Conservation (phyloP, 2,797 vertebrate genomes). For the Microcaecilia unicolor region DNA sequence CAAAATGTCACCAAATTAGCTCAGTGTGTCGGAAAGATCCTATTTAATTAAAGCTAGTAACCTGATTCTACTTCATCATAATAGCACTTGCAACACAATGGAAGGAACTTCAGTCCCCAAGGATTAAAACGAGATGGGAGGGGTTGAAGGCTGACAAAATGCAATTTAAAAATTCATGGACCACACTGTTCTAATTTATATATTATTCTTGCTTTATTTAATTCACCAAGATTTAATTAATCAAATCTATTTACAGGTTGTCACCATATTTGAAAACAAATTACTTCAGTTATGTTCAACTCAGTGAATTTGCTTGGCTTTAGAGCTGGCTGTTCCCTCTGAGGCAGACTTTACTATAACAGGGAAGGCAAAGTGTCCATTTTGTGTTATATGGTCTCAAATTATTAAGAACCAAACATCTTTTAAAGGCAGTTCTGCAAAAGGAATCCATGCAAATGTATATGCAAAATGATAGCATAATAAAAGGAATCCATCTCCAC, state of each 20-base stretch:
- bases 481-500: too few species aligned
- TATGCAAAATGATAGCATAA: too few species aligned
- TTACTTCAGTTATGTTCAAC: background rate
- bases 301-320: background rate
- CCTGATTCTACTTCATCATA: background rate
- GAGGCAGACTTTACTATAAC: conserved; percentile 4
- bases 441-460: too few species aligned
- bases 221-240: background rate
- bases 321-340: background rate
- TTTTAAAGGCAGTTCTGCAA: too few species aligned
- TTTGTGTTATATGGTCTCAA: too few species aligned
- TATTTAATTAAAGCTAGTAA: background rate
- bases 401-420: too few species aligned
- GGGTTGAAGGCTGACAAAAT: background rate
- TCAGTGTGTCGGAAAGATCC: too few species aligned
- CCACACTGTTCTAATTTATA: background rate
- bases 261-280: background rate
- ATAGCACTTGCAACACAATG: background rate
- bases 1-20: too few species aligned
- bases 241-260: background rate
- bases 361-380: background rate
- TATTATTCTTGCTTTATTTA: background rate
- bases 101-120: background rate
- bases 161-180: background rate
- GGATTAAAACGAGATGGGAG: background rate